Conservation (phyloP, 2,113 vertebrate genomes). For the pig (Sus scrofa) region T2T-Sscrofa CM000830.6:76364001-76364500, state of each 20-base stretch:
- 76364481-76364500: slow-evolving; percentile 2
- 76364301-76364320: not conserved
- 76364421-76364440: not conserved
- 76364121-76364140: slow-evolving; percentile 17
- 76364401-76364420: not conserved
- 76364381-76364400: not conserved
- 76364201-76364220: slow-evolving; percentile 26
- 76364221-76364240: not conserved
- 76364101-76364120: not conserved
- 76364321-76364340: slow-evolving; percentile 34
- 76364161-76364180: slow-evolving; percentile 32
- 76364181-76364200: not conserved
- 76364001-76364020: not conserved
- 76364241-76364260: slow-evolving; percentile 25
- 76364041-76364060: not conserved
- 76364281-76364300: not conserved
- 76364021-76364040: not conserved
- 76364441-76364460: not conserved
- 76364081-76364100: not conserved
- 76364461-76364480: not conserved
- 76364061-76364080: slow-evolving; percentile 9
- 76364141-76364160: not conserved
- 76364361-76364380: not conserved
- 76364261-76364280: not conserved
- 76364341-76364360: not conserved